Base-by-base conservation (phyloP, 2,797 vertebrate species). In the Tachyglossus aculeatus region DNA sequence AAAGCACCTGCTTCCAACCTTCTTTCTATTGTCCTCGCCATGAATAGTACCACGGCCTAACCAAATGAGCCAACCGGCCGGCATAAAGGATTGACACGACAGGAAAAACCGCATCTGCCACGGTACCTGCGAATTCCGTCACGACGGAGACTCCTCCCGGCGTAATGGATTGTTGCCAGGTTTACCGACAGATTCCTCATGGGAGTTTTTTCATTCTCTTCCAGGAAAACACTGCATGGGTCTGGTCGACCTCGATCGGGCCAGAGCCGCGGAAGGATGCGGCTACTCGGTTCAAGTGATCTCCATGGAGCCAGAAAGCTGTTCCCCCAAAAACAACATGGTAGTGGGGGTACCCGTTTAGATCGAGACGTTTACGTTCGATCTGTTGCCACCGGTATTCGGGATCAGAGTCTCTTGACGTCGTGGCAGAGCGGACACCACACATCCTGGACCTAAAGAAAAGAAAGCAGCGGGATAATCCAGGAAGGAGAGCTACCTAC, bases 321-420 rank as follows among this genome's bases (percentile, higher is more conserved):
- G 98, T 78, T 97, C 98, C 29, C 98, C 98, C 8, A 99, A 99
- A 90, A 99, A 99, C 90, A 98, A 98, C 92, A 94, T 99, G 95
- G 86, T 99, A 57, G 91, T 98, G 64, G 98, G 97, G 39, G 84
- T 88, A 61, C 93, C 91, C 22, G 0, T 72, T 54, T 92, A 91
- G 65, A 69, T 34, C 19, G 55, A 48, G 69, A 69, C 51, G 31
- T 9, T 63, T 43, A 19, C 21, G 5, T 63, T 57, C 5, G 6
- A 41, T 75, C 71, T 57, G 27, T 47, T 66, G 68, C 61, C 63
- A n/a, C 60, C 60, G 56, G 16, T 75, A 70, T 67, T 81, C 52
- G 1, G 31, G 18, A 56, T 57, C 59, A 59, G 71, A 63, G 63
- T 71, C 60, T 62, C 48, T 40, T 69, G 65, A 44, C 57, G 7